Base-by-base conservation (phyloP, 2,113 vertebrate species). In the Mesoclemmys tuberculata region DNA sequence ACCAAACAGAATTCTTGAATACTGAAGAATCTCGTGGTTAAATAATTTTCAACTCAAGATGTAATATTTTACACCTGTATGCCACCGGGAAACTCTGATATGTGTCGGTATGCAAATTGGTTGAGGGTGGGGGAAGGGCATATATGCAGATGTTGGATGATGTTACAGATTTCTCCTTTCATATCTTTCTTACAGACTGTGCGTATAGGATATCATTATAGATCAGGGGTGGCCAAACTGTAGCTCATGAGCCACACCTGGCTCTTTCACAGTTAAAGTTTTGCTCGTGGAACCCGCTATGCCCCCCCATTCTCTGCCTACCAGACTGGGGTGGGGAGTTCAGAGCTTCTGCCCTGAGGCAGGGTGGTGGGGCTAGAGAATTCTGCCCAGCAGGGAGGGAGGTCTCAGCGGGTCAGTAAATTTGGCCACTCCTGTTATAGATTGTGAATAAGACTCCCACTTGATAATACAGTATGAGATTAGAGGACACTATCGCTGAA, bases 1-100 rank as follows among this genome's bases (percentile, higher is more conserved):
- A 61, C 91, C 95, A 97, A 88, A 68, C 80, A 97, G 89, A 98
- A 97, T 96, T 93, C 93, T 68, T 87, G 96, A 97, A 97, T 95
- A 96, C 82, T 93, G 75, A 96, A 96, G 91, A 96, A 96, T 94
- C 92, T 94, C 54, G 95, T 95, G 87, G 89, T 90, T 97, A 96
- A 98, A 98, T 97, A 91, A 97, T 95, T 97, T 97, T 90, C 82
- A 87, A 61, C 85, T 96, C 10, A 26, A 96, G 94, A 98, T 75
- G 92, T 93, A 98, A 93, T 96, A 96, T 97, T 97, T 98, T 96
- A 96, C 93, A 98, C 96, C 95, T 91, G 88, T 96, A 84, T 96
- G 97, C 88, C 93, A 95, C 82, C 83, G 94, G 93, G 88, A 96
- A 93, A 80, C 10, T 87, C 88, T 93, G 88, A 77, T 92, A 94